Conservation (phyloP, 2,113 vertebrate species). For the Rhynchopsitta pachyrhyncha region DNA sequence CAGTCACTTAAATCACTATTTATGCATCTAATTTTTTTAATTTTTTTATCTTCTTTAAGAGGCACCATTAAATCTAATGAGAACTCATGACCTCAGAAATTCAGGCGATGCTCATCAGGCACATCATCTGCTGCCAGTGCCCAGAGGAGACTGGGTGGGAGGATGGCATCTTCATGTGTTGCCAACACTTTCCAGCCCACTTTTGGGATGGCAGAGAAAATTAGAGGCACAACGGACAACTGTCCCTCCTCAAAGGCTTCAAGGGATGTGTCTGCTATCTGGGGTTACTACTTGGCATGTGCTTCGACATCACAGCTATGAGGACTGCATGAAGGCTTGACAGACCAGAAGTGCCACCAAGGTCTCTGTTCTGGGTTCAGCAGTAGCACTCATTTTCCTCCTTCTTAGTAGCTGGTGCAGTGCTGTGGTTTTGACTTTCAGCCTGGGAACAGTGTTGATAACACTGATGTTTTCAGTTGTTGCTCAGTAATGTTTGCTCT, state of each 20-base stretch:
- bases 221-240: not conserved
- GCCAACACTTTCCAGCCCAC: not conserved
- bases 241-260: not conserved
- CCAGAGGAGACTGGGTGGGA: not conserved
- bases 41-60: not conserved
- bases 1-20: constrained; percentile 54
- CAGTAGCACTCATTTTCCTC: no score
- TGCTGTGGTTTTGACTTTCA: no score
- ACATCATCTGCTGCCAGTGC: not conserved
- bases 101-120: not conserved
- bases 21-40: not conserved
- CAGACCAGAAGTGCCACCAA: rapidly evolving
- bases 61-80: not conserved
- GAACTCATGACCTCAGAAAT: not conserved
- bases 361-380: no score
- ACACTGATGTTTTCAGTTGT: no score
- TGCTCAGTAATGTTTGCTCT: no score
- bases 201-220: not conserved
- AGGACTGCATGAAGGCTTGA: not conserved
- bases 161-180: rapidly evolving
- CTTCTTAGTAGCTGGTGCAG: no score
- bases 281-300: not conserved
- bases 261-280: not conserved
- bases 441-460: no score
- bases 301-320: not conserved